These are phyloP conservation scores for Agapornis canus DNA, from an alignment of 2,797 vertebrate species.

Conservation along the genomic window DNA sequence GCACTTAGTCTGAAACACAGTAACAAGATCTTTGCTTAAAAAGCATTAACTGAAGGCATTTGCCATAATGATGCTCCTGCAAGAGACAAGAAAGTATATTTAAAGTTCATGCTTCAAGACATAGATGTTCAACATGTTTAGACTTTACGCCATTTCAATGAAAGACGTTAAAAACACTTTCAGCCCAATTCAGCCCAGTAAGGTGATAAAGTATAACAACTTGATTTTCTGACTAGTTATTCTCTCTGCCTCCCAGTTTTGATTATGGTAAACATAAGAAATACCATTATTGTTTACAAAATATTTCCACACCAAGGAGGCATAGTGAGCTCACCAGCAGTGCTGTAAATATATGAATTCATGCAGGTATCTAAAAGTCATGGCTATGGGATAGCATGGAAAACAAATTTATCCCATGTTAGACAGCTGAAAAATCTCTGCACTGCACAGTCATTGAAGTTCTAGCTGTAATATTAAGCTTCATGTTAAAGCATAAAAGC, in stretches of 20 bases:
- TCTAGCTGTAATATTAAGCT: background rate
- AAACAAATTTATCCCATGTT: background rate
- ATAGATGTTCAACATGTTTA: background rate
- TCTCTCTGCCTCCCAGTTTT: background rate
- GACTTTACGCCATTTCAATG: background rate
- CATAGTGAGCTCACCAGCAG: background rate
- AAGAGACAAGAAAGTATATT: slow-evolving; percentile 18
- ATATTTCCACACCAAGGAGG: background rate
- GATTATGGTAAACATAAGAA: background rate
- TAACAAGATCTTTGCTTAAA: slow-evolving; percentile 37
- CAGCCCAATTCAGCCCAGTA: background rate
- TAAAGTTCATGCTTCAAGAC: background rate
- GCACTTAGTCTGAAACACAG: slow-evolving; percentile 49
- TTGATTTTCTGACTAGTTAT: background rate
- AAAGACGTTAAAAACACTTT: background rate
- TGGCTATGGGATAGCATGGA: background rate
- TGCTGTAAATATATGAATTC: background rate
- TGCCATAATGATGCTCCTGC: background rate
- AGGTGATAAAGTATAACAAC: background rate
- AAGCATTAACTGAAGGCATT: slow-evolving; percentile 22
- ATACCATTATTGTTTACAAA: background rate
- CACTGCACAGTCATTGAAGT: background rate
- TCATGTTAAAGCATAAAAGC: background rate
- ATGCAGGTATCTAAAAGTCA: background rate
- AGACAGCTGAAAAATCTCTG: background rate